Evolutionary conservation across 2,797 vertebrate species (phyloP), one percentile per base, ranked within the genome.

Genomic region (Cyprinella venusta): DNA sequence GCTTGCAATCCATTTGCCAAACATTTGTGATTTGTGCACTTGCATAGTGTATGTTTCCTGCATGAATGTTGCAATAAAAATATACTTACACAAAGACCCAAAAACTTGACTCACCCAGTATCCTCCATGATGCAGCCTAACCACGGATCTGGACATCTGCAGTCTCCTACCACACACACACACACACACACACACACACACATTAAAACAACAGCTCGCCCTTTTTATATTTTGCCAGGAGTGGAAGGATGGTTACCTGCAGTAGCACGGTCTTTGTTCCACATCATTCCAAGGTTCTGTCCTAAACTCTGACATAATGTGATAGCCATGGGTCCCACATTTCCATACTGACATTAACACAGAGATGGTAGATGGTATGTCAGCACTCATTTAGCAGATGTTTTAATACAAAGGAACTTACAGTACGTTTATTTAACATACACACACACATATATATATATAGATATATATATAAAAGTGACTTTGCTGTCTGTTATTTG

Each of bases 281-380:
- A 97, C 94, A 97, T 96, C 98, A 99, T 99, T 85, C 97, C 97
- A 82, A 99, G 93, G 91, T 99, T 99, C 94, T 99, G 97, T 21
- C 98, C 98, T 76, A 99, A 94, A 0, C 96, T 98, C 95, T 99
- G 97, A 24, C 96, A 95, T 90, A 99, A 87, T 0, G 97, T 98
- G 93, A 98, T 96, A 1, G 97, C 97, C 97, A 99, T 97, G 48
- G 96, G 95, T 0, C 95, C 96, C 87, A 98, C 95, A 6, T 95
- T 97, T 84, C 97, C 97, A 33, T 95, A 98, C 97, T 99, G 90
- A 77, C n/a, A 61, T 75, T 74, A 65, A 81, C 19, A 80, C 24
- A 88, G 9, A 84, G 63, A 69, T 36, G 24, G 26, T 30, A 50
- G 48, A 50, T 50, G 48, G 48, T 50, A 40, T 67, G 18, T 69